phyloP scores from a whole-genome alignment of 2,797 vertebrate genomes.

The Peromyscus nudipes region DNA sequence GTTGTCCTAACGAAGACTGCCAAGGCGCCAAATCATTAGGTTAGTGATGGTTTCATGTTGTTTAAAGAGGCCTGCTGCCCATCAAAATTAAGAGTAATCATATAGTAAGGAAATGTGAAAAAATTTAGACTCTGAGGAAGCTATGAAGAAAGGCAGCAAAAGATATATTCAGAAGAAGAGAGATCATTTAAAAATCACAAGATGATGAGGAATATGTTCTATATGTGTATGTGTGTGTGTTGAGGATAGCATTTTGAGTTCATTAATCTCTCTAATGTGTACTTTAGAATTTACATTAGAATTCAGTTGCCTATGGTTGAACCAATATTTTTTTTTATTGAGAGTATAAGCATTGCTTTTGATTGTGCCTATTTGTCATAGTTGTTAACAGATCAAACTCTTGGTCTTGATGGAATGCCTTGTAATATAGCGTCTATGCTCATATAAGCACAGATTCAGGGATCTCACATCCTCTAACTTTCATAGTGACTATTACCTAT shows the following conservation, averaged over 20 bases:
- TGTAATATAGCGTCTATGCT: not conserved
- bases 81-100: not conserved
- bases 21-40: not conserved
- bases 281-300: not conserved
- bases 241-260: not conserved
- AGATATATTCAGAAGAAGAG: not conserved
- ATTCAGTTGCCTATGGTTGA: not conserved
- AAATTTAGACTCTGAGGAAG: not conserved
- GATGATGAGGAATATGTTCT: not conserved
- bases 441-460: not conserved
- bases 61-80: not conserved
- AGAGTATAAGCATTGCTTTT: not conserved
- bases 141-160: not conserved
- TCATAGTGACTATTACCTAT: not conserved
- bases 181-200: constrained; percentile 34
- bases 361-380: not conserved
- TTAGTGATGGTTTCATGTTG: constrained; percentile 13
- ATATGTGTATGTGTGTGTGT: not conserved
- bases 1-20: not conserved
- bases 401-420: not conserved
- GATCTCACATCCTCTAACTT: not conserved
- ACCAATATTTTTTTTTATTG: not conserved
- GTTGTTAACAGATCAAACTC: not conserved
- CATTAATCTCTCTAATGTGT: not conserved
- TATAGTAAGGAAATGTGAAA: not conserved